phyloP scores from a whole-genome alignment of 2,888 invertebrate species.

The Spilosoma lubricipeda region DNA sequence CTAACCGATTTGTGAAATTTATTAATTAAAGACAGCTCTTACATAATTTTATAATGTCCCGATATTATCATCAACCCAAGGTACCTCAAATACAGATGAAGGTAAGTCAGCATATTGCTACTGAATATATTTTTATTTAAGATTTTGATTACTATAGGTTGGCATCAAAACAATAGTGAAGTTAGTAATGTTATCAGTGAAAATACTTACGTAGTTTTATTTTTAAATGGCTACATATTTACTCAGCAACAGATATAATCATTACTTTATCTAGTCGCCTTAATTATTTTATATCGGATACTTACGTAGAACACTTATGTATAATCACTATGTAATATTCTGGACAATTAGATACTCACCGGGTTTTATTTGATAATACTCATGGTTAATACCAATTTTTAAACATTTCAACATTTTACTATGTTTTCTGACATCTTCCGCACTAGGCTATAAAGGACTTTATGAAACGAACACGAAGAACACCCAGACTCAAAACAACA shows the following conservation, averaged over 20 bases:
- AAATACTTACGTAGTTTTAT: neutral
- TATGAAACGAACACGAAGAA: neutral
- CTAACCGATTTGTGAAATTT: neutral
- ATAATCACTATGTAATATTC: neutral
- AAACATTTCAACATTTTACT: neutral
- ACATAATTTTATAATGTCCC: conserved; percentile 34
- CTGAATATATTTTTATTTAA: neutral
- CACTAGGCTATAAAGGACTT: neutral
- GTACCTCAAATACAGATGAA: conserved; percentile 61
- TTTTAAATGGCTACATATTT: too few relatives aligned
- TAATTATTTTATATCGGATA: neutral
- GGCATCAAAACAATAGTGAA: conserved; percentile 54
- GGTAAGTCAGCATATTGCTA: conserved; percentile 59
- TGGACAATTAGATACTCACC: neutral
- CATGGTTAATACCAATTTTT: neutral
- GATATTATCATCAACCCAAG: conserved; percentile 47
- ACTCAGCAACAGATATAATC: neutral
- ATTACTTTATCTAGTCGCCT: neutral
- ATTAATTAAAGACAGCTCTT: neutral
- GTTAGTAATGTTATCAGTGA: conserved; percentile 34
- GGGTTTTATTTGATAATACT: neutral
- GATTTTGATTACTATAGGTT: neutral
- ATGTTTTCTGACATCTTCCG: neutral
- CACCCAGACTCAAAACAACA: neutral
- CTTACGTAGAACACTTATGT: neutral